These are phyloP conservation scores for Pimpla rufipes DNA, from an alignment of 2,888 invertebrate species.

Conservation along the genomic window DNA sequence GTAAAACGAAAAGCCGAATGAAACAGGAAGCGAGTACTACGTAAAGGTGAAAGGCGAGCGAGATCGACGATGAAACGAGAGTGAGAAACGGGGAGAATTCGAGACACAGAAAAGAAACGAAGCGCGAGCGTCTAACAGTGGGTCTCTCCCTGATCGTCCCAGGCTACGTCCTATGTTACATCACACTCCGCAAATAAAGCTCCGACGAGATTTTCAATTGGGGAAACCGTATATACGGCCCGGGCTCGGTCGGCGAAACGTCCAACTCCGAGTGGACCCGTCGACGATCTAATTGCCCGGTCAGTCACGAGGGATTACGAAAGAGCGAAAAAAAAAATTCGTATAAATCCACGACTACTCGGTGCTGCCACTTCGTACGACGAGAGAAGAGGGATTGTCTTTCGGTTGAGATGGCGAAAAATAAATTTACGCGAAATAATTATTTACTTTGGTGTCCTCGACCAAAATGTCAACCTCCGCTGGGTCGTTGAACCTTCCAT, in stretches of 20 bases:
- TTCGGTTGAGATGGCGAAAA: neutral
- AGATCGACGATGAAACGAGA: slow-evolving; percentile 36
- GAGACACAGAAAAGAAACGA: slow-evolving; percentile 58
- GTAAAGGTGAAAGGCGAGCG: slow-evolving; percentile 19
- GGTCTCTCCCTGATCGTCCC: slow-evolving; percentile 25
- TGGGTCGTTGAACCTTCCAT: neutral
- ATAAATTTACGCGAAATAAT: neutral
- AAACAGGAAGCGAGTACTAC: slow-evolving; percentile 20
- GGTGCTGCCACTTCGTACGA: neutral
- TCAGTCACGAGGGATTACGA: slow-evolving; percentile 55
- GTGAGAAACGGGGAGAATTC: slow-evolving; percentile 46
- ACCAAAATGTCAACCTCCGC: neutral
- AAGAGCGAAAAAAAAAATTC: slow-evolving; percentile 24
- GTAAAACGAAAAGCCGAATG: slow-evolving; percentile 20
- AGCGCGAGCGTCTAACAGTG: slow-evolving; percentile 42
- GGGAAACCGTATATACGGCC: slow-evolving; percentile 57
- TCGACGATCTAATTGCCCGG: slow-evolving; percentile 70
- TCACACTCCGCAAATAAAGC: slow-evolving; percentile 71
- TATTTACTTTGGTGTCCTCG: neutral
- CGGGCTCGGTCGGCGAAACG: slow-evolving; percentile 39
- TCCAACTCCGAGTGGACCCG: slow-evolving; percentile 42
- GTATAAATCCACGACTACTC: slow-evolving; percentile 11
- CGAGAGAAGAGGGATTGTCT: neutral
- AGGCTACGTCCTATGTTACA: slow-evolving; percentile 50
- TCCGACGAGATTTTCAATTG: slow-evolving; percentile 70